Percentiles rank a stretch among this genome's conserved stretches.
phyloP scores from a whole-genome alignment of 2,113 vertebrate species.

The Phalacrocorax pelagicus region DNA sequence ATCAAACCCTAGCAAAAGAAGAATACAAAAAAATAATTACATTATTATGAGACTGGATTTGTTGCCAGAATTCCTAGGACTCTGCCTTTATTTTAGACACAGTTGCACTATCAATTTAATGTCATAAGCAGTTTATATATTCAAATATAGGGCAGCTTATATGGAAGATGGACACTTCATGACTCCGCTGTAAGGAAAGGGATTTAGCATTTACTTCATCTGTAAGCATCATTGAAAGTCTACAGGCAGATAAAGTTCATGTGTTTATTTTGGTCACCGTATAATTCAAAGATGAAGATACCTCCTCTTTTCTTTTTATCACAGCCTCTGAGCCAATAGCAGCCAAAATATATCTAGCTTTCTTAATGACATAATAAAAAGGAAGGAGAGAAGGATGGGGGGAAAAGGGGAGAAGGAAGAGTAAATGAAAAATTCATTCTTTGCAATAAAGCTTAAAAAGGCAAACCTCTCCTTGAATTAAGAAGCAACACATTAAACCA shows the following conservation, averaged over 20 bases:
- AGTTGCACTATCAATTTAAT: neutral
- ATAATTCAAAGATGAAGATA: neutral
- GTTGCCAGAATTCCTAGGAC: constrained; percentile 18
- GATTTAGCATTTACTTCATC: neutral
- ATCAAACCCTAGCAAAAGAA: neutral
- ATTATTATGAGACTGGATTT: constrained; percentile 28
- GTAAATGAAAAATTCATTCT: neutral
- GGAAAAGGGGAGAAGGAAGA: neutral
- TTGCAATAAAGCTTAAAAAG: neutral
- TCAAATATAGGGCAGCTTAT: neutral
- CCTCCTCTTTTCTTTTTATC: neutral
- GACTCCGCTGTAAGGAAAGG: neutral
- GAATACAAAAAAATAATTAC: constrained; percentile 31
- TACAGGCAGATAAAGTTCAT: neutral
- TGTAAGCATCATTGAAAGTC: neutral
- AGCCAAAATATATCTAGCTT: neutral
- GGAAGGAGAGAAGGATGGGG: neutral
- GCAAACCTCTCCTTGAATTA: neutral
- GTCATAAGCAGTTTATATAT: neutral
- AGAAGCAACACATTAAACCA: neutral
- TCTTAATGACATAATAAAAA: neutral
- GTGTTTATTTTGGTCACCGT: neutral
- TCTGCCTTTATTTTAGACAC: neutral
- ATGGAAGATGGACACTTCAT: neutral
- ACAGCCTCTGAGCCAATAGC: neutral